Evolutionary conservation across 1,140 invertebrate genomes (phyloP).

Genomic region (Diabrotica virgifera): DNA sequence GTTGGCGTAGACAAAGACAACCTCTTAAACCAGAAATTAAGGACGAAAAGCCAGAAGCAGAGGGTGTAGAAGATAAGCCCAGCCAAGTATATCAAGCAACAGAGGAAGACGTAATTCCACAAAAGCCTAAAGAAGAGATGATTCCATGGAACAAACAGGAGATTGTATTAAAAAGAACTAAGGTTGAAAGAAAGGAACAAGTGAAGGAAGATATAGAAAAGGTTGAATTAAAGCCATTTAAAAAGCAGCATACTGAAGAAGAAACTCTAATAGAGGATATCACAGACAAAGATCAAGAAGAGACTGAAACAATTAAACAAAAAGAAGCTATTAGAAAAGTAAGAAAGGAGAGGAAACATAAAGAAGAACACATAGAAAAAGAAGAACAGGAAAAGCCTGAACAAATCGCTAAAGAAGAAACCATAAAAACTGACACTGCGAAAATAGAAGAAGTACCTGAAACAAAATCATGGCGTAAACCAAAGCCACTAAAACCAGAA

Average conservation of each 20-base stretch:
- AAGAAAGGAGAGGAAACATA: not conserved
- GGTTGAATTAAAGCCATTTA: slow-evolving; percentile 38
- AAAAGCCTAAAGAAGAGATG: slow-evolving; percentile 34
- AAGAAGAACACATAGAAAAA: not conserved
- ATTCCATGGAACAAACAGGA: slow-evolving; percentile 50
- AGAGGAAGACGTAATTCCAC: slow-evolving; percentile 46
- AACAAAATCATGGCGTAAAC: slow-evolving; percentile 26
- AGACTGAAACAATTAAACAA: not conserved
- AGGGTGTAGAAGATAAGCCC: not conserved
- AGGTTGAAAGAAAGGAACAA: slow-evolving; percentile 42
- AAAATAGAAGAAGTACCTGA: slow-evolving; percentile 7
- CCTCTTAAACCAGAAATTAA: slow-evolving; percentile 18
- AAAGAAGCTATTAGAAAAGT: not conserved
- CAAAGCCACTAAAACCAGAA: slow-evolving; percentile 6
- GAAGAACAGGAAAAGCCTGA: not conserved
- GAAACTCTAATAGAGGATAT: not conserved
- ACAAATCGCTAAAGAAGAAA: not conserved
- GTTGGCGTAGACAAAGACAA: slow-evolving; percentile 31
- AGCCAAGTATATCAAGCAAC: slow-evolving; percentile 43
- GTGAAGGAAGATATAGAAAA: slow-evolving; percentile 47
- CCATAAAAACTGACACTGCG: not conserved
- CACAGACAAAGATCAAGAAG: too few relatives aligned
- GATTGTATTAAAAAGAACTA: slow-evolving; percentile 45
- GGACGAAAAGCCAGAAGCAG: slow-evolving; percentile 14
- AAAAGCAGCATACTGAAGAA: slow-evolving; percentile 9